These are phyloP conservation scores for Arvicanthis niloticus DNA, from an alignment of 2,113 vertebrate species.

Conservation along the genomic window DNA sequence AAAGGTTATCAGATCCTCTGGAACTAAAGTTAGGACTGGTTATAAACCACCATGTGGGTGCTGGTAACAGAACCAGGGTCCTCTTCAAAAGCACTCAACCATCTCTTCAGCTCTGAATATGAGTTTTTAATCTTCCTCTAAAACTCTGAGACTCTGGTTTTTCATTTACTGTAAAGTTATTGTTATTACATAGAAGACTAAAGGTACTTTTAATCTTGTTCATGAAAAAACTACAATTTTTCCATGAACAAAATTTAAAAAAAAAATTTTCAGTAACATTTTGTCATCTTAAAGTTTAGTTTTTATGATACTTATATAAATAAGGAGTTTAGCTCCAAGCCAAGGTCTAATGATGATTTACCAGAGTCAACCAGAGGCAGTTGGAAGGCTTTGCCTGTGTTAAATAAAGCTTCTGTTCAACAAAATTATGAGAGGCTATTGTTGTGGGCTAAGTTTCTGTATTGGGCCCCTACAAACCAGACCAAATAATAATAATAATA, in stretches of 20 bases:
- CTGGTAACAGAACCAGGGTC: neutral
- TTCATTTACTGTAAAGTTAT: neutral
- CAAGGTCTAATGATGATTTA: neutral
- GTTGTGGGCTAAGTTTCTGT: neutral
- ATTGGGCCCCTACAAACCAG: neutral
- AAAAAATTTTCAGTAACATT: neutral
- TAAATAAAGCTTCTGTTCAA: neutral
- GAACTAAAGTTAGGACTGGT: neutral
- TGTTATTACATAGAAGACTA: neutral
- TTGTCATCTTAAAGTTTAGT: neutral
- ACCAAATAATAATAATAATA: neutral
- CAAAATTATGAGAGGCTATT: neutral
- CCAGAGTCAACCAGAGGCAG: neutral
- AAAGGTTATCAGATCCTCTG: neutral
- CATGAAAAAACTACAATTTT: neutral
- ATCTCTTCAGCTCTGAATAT: neutral
- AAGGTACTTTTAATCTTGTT: neutral
- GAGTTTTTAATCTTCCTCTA: neutral
- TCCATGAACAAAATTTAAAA: too few relatives aligned
- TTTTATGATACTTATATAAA: neutral
- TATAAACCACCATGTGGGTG: too few relatives aligned
- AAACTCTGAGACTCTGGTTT: neutral
- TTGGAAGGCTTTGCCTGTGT: neutral
- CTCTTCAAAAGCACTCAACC: neutral
- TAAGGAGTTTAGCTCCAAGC: neutral